Base-by-base conservation (phyloP, 2,797 vertebrate genomes). In the Anomalospiza imberbis region DNA sequence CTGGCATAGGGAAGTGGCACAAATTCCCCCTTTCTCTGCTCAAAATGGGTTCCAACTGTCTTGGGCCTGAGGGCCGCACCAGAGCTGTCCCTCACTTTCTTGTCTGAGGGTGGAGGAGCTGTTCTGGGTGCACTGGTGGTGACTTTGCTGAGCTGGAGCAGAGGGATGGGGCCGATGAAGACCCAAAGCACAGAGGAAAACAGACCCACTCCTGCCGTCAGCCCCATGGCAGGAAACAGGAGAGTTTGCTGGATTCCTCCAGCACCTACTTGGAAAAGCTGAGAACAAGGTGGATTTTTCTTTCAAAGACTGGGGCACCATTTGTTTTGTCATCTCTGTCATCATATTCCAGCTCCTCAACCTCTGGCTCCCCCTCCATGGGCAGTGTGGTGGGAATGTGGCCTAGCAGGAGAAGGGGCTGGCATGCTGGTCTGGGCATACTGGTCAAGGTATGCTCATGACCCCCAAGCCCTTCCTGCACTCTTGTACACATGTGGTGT, bases 401-500 rank as follows among this genome's bases (percentile, higher is more conserved):
- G 70, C 36, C 3, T 7, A 38, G 71, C 62, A 85, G 89, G 76
- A 78, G 48, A 54, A 70, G 50, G 72, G 42, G 34, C 38, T 1
- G 5, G 53, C 6, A 29, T 75, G 40, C 60, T 61, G 47, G 12
- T 72, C 53, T 17, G 28, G 72, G 20, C 22, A 38, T 62, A 48
- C 54, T 55, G 60, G 47, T 44, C n/a, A 45, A 31, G 28, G 29
- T 55, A 29, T 9, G 7, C 73, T 93, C 86, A 55, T 29, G 24
- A 13, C 13, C 10, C 44, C 24, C 10, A 40, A 28, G 17, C 51
- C 87, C 80, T 84, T 42, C 79, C 19, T 93, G 91, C 74, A 65
- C 57, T 83, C 66, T 80, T 66, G 90, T 96, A 96, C 93, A 51
- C n/a, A 4, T 4, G 95, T 98, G 97, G 97, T 97, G 91, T 97